Evolutionary conservation across 2,113 vertebrate genomes (phyloP).

Genomic region (Clarias batrachus): DNA sequence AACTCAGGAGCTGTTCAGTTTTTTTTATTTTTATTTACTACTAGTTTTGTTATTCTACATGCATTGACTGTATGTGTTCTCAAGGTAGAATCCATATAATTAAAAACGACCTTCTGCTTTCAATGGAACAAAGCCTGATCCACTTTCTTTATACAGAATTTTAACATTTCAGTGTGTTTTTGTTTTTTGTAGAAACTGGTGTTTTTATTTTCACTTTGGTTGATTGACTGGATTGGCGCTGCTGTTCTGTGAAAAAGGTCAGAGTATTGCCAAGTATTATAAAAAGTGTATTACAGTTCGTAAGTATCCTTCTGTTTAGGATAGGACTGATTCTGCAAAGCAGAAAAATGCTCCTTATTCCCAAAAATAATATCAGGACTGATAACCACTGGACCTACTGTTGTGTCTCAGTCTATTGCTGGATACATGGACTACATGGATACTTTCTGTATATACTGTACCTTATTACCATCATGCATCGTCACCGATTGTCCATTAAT

Average conservation of each 20-base stretch:
- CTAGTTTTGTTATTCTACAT: conserved; percentile 19
- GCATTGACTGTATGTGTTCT: background rate
- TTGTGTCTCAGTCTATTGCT: conserved; percentile 18
- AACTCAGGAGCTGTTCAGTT: conserved; percentile 47
- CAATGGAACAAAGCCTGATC: background rate
- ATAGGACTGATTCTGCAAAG: conserved; percentile 17
- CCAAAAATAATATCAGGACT: background rate
- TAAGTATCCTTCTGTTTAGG: conserved; percentile 20
- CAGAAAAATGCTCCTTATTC: background rate
- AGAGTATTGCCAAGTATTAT: conserved; percentile 22
- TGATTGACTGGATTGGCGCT: conserved; percentile 1
- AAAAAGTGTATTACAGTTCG: conserved; percentile 20
- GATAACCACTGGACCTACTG: conserved; percentile 11
- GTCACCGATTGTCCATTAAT: conserved; percentile 11
- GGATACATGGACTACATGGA: background rate
- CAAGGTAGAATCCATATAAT: background rate
- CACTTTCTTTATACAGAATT: background rate
- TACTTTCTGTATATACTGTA: conserved; percentile 43
- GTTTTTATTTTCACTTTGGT: conserved; percentile 36
- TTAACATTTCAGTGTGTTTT: conserved; percentile 5
- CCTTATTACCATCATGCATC: conserved; percentile 11
- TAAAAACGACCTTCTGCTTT: background rate
- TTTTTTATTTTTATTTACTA: background rate
- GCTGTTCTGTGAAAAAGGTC: background rate
- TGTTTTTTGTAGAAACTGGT: conserved; percentile 19